Evolutionary conservation across 1,140 invertebrate genomes (phyloP).

Genomic region (Pantala flavescens): DNA sequence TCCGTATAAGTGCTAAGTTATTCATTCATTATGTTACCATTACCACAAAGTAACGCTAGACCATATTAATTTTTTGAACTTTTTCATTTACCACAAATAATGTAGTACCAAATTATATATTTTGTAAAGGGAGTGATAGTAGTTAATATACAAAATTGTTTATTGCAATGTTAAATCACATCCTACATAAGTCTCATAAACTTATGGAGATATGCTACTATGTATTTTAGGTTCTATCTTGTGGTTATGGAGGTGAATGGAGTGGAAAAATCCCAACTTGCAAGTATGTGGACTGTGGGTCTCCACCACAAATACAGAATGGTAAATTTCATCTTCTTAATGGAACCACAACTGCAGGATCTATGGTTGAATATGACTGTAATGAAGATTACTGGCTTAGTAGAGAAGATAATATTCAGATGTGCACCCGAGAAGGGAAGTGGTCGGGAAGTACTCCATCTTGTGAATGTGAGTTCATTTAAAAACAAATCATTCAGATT

Average conservation of each 20-base stretch:
- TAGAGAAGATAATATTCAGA: slow-evolving; percentile 50
- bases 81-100: no score
- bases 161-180: no score
- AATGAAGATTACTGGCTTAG: slow-evolving; percentile 71
- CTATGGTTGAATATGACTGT: slow-evolving; percentile 65
- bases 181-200: no score
- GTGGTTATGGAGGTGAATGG: slow-evolving; percentile 71
- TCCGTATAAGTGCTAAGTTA: no score
- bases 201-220: no score
- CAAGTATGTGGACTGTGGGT: slow-evolving; percentile 78
- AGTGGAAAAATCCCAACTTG: slow-evolving; percentile 66
- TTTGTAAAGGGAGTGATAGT: no score
- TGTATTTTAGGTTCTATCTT: slow-evolving; percentile 53
- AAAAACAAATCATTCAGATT: neutral
- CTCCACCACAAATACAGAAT: slow-evolving; percentile 63
- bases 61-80: no score
- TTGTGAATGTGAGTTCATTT: slow-evolving; percentile 61
- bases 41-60: no score
- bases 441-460: slow-evolving; percentile 76
- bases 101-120: no score
- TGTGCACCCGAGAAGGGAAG: slow-evolving; percentile 68
- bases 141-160: no score
- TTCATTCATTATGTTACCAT: no score
- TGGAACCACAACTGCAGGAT: slow-evolving; percentile 66
- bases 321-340: slow-evolving; percentile 61